Evolutionary conservation across 2,797 vertebrate species (phyloP).

Genomic region (Dendrocincla tyrannina): DNA sequence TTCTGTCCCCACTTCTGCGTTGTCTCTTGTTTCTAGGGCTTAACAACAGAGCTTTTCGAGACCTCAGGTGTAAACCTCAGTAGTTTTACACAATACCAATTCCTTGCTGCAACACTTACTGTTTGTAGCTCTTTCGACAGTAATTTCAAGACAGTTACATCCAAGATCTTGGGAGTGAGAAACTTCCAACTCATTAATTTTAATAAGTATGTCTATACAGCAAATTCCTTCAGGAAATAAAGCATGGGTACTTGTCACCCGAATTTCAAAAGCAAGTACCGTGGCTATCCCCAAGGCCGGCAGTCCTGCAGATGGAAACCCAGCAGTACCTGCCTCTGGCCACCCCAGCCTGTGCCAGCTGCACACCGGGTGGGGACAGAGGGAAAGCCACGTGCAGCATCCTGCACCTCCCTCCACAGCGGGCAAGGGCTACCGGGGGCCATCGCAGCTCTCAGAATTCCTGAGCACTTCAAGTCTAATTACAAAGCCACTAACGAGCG

Average conservation of each 20-base stretch:
- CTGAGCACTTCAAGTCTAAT: not conserved
- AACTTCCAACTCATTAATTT: not conserved
- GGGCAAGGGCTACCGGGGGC: accelerated
- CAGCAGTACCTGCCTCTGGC: not conserved
- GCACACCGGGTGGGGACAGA: not conserved
- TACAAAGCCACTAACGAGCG: not conserved
- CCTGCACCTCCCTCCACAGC: not conserved
- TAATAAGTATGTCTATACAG: not conserved
- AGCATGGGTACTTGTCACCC: accelerated
- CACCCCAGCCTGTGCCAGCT: not conserved
- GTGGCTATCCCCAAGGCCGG: not conserved
- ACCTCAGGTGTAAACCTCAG: not conserved
- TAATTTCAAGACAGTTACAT: not conserved
- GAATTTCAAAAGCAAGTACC: not conserved
- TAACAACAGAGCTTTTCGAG: not conserved
- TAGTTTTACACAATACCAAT: not conserved
- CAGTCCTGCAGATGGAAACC: not conserved
- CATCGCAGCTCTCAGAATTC: not conserved
- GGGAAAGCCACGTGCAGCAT: not conserved
- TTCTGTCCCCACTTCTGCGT: not conserved
- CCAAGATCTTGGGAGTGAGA: not conserved
- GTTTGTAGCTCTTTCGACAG: not conserved
- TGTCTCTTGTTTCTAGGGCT: not conserved
- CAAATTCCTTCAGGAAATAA: not conserved
- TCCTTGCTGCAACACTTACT: not conserved